These are phyloP conservation scores for Ashinkailepas kermadecensis DNA, from an alignment of 2,888 invertebrate genomes.

Conservation along the genomic window DNA sequence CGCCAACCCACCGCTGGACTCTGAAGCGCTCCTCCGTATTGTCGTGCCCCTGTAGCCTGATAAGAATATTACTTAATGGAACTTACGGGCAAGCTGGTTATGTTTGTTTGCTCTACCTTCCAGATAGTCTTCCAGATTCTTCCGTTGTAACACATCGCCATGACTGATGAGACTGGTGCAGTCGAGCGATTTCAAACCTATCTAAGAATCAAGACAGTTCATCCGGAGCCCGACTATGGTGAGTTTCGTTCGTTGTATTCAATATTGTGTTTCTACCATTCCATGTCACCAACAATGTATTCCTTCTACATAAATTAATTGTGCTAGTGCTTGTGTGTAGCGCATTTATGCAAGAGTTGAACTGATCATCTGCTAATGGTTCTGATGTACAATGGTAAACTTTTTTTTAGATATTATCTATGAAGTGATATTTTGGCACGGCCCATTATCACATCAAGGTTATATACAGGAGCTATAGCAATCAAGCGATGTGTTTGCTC, in stretches of 20 bases:
- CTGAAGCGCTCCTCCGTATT: no score
- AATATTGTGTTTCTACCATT: no score
- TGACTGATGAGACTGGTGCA: slow-evolving; percentile 44
- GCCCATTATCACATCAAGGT: no score
- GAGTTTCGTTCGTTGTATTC: slow-evolving; percentile 32
- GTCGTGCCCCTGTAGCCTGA: no score
- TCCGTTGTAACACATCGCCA: background rate
- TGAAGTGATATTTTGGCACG: no score
- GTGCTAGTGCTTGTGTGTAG: background rate
- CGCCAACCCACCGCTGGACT: no score
- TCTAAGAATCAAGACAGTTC: slow-evolving; percentile 75
- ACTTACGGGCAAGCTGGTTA: background rate
- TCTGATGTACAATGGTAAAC: background rate
- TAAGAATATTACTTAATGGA: background rate
- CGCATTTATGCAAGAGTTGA: background rate
- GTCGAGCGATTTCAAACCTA: slow-evolving; percentile 76
- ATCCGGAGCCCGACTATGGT: slow-evolving; percentile 81
- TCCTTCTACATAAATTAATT: background rate
- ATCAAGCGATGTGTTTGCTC: no score
- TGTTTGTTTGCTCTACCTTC: background rate
- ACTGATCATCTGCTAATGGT: background rate
- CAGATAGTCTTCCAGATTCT: background rate
- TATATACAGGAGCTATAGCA: no score
- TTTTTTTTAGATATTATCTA: background rate
- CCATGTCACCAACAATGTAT: no score